Base-by-base conservation (phyloP, 2,113 vertebrate genomes). In the Antechinus stuartii region DNA sequence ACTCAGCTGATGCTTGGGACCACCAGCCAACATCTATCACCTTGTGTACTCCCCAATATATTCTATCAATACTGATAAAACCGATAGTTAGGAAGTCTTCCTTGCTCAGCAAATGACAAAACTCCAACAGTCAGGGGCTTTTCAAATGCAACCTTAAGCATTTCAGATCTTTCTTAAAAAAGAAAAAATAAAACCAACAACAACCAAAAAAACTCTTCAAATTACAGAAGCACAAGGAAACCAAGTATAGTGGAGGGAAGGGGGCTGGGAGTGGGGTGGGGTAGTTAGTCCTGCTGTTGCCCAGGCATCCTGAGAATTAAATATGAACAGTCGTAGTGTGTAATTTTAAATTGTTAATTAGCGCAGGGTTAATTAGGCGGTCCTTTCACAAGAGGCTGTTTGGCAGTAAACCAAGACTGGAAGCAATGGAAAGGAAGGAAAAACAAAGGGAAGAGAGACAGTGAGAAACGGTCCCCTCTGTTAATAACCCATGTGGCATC, bases 321-420 rank as follows among this genome's bases (percentile, higher is more conserved):
- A 99, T 99, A 98, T 98, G 99, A 99, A 99, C 99, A 99, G 99
- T 98, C 97, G 97, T 98, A 98, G 98, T 98, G 99, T 99, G 99
- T 99, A 99, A 99, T 99, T 99, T 99, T 99, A 99, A 99, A 99
- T 99, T 99, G 99, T 99, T 99, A 99, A 99, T 99, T 99, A 99
- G 99, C 99, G 99, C 98, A 98, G 99, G 99, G 99, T 99, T 99
- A 99, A 99, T 99, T 99, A 99, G 99, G 99, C 98, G 96, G 99
- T 99, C 99, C 99, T 98, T 98, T 99, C 98, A 98, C 98, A 98
- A 99, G 98, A 98, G 98, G 98, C 97, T 98, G 98, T 98, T 98
- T 99, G 99, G 99, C 98, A 99, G 98, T 97, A 98, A 98, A 99
- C 98, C 99, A 99, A 99, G 98, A 98, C 98, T 97, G 96, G 97